These are phyloP conservation scores for Blastobasis adustella DNA, from an alignment of 2,888 invertebrate genomes.

Conservation along the genomic window DNA sequence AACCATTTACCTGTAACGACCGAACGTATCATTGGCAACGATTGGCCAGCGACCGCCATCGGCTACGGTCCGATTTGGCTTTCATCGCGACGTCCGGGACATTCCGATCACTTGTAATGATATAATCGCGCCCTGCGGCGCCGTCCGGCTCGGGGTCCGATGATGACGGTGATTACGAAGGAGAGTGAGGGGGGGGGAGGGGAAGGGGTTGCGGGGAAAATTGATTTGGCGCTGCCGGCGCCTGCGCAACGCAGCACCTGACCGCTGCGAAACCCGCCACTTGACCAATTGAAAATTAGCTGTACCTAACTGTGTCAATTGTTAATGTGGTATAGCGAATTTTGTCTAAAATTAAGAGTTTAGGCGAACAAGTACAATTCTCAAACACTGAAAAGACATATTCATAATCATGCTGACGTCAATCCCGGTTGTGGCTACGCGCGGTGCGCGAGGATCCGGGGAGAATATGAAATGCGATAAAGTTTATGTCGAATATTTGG, in stretches of 20 bases:
- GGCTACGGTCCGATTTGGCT: constrained; percentile 44
- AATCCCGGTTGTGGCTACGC: too few relatives aligned
- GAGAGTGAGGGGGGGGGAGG: constrained; percentile 36
- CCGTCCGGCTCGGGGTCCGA: constrained; percentile 9
- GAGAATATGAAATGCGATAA: too few relatives aligned
- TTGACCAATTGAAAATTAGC: constrained; percentile 11
- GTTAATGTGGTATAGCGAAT: too few relatives aligned
- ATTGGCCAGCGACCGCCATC: constrained; percentile 35
- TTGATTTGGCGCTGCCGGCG: constrained; percentile 48
- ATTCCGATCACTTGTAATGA: constrained; percentile 46
- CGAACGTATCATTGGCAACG: constrained; percentile 36
- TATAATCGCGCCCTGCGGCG: constrained; percentile 59
- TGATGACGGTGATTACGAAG: constrained; percentile 48
- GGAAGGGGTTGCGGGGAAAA: constrained; percentile 36
- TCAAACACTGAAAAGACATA: too few relatives aligned
- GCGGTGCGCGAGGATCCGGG: too few relatives aligned
- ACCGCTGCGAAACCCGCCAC: constrained; percentile 13
- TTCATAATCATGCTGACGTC: too few relatives aligned
- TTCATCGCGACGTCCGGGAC: constrained; percentile 50
- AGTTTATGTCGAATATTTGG: too few relatives aligned
- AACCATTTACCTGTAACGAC: background rate
- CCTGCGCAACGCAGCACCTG: constrained; percentile 28
- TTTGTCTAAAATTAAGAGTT: too few relatives aligned
- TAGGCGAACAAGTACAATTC: too few relatives aligned
- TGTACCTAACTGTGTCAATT: background rate